Evolutionary conservation across 2,797 vertebrate genomes (phyloP).

Genomic region (Neomorphus geoffroyi): DNA sequence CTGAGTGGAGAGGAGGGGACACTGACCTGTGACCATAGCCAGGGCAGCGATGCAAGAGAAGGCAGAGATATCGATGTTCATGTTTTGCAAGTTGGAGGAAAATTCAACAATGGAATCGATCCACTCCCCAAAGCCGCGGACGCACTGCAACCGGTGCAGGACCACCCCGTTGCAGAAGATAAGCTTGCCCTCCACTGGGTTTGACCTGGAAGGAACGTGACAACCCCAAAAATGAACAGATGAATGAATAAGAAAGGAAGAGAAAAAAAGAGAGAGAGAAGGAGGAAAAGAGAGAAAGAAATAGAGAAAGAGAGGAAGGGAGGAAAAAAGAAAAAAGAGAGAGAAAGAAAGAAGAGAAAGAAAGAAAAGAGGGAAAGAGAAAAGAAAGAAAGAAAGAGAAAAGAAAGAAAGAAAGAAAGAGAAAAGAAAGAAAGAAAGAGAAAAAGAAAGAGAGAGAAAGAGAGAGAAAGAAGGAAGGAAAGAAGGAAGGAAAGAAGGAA

Average conservation of each 20-base stretch:
- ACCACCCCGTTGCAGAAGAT: constrained; percentile 99
- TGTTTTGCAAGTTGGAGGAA: constrained; percentile 97
- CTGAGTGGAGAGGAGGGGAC: background rate
- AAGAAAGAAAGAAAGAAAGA: too few species aligned
- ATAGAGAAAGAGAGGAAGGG: too few species aligned
- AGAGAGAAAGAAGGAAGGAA: too few species aligned
- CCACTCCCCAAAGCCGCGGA: constrained; percentile 99
- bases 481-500: too few species aligned
- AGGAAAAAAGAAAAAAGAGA: too few species aligned
- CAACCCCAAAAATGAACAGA: background rate
- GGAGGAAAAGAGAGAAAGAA: background rate
- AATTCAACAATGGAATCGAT: constrained; percentile 98
- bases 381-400: background rate
- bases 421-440: background rate
- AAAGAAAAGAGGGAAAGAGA: background rate
- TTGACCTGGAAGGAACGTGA: constrained; percentile 91
- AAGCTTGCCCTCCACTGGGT: constrained; percentile 97
- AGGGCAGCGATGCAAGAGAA: constrained; percentile 98
- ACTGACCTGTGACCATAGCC: constrained; percentile 98
- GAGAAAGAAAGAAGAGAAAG: too few species aligned
- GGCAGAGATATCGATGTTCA: constrained; percentile 97
- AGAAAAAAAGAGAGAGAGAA: background rate
- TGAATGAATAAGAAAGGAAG: background rate
- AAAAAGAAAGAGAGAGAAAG: background rate
- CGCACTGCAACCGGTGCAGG: constrained; percentile 96